Base-by-base conservation (phyloP, 1,140 invertebrate genomes). In the Stegodyphus dumicola region DNA sequence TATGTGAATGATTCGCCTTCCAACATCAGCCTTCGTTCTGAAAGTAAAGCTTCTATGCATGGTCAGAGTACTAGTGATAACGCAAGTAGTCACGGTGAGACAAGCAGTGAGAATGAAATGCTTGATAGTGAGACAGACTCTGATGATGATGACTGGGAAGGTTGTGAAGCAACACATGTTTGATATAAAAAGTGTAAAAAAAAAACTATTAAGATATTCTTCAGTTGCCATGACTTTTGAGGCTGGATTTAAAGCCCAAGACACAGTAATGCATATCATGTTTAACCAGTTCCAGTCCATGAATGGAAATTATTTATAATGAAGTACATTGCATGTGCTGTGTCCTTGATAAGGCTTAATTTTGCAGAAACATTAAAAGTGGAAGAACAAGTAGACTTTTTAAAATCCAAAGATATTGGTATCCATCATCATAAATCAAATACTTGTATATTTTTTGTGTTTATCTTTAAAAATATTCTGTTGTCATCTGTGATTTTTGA, bases 121-220 rank as follows among this genome's bases (percentile, higher is more conserved):
- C 51, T 84, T 6, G 87, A 88, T 52, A 87, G 80, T 66, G 87
- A 88, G 11, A 88, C 84, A 11, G 87, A 88, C 60, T 75, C 87
- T 0, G 87, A 88, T 2, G 84, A 87, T 49, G 87, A 88, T n/a
- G 87, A 88, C 15, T 87, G 84, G 84, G 87, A 86, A 75, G 79
- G 66, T 64, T 86, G 87, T 84, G 86, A 87, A 67, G 85, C 86
- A 9, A 84, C 87, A 13, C 77, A 84, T 80, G 83, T 88, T 86
- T 88, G 80, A 85, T 85, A 60, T 65, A 66, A 7, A 18, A 49
- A 60, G 11, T n/a, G 48, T 71, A 66, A 53, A n/a, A 54, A 77
- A 76, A 76, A 76, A 78, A 78, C 67, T 73, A 78, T 65, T 65
- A 49, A 65, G 48, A 56, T 77, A 67, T 17, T 67, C 7, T 15